A percentile compares a stretch with the other conserved stretches of the same genome.
Evolutionary conservation across 1,140 invertebrate genomes (phyloP).

Genomic region (Hypothenemus hampei): DNA sequence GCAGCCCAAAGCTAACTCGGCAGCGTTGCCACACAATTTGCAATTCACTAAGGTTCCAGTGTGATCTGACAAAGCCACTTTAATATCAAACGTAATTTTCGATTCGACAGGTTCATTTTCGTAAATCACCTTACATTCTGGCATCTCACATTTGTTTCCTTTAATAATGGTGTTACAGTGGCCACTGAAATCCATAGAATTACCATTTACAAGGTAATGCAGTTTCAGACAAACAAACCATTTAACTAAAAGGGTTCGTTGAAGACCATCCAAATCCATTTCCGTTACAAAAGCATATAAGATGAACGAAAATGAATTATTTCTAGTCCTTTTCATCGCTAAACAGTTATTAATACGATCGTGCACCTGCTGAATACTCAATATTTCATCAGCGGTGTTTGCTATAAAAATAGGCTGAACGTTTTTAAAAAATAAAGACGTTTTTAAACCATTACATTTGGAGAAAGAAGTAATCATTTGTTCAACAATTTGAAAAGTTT

Average conservation of each 20-base stretch:
- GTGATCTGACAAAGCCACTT: constrained; percentile 50
- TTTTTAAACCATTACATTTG: constrained; percentile 38
- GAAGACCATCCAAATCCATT: constrained; percentile 49
- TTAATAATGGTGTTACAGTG: constrained; percentile 31
- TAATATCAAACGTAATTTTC: constrained; percentile 48
- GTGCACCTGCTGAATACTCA: constrained; percentile 50
- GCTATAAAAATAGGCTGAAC: constrained; percentile 5
- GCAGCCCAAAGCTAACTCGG: constrained; percentile 46
- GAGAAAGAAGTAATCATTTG: constrained; percentile 34
- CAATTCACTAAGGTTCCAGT: constrained; percentile 50
- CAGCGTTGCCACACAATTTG: constrained; percentile 45
- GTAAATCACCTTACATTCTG: constrained; percentile 33
- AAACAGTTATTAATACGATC: constrained; percentile 40
- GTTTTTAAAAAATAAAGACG: too few relatives aligned
- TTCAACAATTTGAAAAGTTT: constrained; percentile 36
- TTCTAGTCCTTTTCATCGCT: constrained; percentile 25
- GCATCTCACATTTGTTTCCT: constrained; percentile 36
- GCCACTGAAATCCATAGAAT: constrained; percentile 8
- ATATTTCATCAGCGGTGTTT: constrained; percentile 44
- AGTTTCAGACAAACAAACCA: too few relatives aligned
- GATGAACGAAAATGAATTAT: constrained; percentile 47
- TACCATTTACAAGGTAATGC: not conserved
- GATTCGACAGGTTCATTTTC: constrained; percentile 27
- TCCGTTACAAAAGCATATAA: constrained; percentile 48
- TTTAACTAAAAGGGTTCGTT: constrained; percentile 29